Percentiles rank a stretch among this genome's conserved stretches.
phyloP scores from a whole-genome alignment of 2,113 vertebrate genomes.

The Octodon degus region DNA sequence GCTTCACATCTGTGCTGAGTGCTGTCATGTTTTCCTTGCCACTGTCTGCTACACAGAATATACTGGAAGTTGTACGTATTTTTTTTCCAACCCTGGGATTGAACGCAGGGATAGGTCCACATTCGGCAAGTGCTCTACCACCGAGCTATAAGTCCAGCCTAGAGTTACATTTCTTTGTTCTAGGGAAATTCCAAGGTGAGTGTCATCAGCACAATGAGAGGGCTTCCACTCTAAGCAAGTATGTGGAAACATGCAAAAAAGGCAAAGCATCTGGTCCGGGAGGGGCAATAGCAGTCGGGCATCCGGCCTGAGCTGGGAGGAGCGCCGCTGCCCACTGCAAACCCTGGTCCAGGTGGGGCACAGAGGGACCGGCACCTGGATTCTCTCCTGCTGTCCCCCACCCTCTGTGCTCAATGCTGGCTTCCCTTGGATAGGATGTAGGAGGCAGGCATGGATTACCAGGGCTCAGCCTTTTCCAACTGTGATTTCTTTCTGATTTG shows the following conservation, averaged over 20 bases:
- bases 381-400: neutral
- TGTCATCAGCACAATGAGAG: neutral
- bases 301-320: neutral
- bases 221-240: neutral
- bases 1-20: neutral
- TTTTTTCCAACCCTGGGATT: neutral
- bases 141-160: neutral
- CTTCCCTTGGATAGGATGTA: slow-evolving; percentile 13
- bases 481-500: slow-evolving; percentile 49
- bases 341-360: neutral
- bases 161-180: neutral
- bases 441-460: slow-evolving; percentile 18
- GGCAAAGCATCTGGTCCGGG: neutral
- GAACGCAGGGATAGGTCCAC: neutral
- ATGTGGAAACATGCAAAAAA: neutral
- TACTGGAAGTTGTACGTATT: neutral
- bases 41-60: neutral
- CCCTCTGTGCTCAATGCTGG: neutral
- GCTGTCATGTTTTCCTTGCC: neutral
- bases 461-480: slow-evolving; percentile 9
- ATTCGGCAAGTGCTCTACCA: neutral
- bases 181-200: neutral
- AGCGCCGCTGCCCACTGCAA: neutral
- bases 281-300: neutral
- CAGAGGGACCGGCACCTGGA: accelerated